Conservation (phyloP, 2,888 invertebrate species). For the Ephialtes manifestator region DNA sequence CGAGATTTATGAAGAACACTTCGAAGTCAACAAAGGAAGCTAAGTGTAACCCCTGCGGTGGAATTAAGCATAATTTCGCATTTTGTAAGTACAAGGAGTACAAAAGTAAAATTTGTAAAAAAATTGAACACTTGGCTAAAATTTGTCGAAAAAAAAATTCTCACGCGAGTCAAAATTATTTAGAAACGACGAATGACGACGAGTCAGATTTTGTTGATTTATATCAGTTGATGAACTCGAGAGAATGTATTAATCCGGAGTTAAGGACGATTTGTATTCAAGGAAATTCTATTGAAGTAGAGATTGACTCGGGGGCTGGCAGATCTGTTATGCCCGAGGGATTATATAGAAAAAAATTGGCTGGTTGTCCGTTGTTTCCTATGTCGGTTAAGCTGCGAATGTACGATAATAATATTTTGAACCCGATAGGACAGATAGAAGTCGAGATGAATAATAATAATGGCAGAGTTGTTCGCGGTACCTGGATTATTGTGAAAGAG, state of each 20-base stretch:
- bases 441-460: slow-evolving; percentile 43
- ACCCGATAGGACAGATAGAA: slow-evolving; percentile 58
- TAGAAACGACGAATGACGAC: neutral
- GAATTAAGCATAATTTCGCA: slow-evolving; percentile 1
- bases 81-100: slow-evolving; percentile 12
- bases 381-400: slow-evolving; percentile 48
- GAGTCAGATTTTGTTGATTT: slow-evolving; percentile 14
- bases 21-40: neutral
- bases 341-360: slow-evolving; percentile 4
- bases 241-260: slow-evolving; percentile 28
- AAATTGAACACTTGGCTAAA: slow-evolving; percentile 16
- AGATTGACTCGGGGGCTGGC: slow-evolving; percentile 76
- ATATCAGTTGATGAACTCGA: neutral
- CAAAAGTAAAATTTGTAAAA: slow-evolving; percentile 14
- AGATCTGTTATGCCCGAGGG: slow-evolving; percentile 58
- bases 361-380: slow-evolving; percentile 11
- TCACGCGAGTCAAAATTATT: slow-evolving; percentile 8
- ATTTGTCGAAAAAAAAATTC: neutral
- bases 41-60: slow-evolving; percentile 25
- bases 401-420: slow-evolving; percentile 55
- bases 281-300: slow-evolving; percentile 71
- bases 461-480: slow-evolving; percentile 27
- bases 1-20: neutral
- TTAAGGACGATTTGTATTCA: slow-evolving; percentile 67
- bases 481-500: slow-evolving; percentile 60